phyloP scores from a whole-genome alignment of 1,140 invertebrate species.

The Ditylenchus dipsaci region DNA sequence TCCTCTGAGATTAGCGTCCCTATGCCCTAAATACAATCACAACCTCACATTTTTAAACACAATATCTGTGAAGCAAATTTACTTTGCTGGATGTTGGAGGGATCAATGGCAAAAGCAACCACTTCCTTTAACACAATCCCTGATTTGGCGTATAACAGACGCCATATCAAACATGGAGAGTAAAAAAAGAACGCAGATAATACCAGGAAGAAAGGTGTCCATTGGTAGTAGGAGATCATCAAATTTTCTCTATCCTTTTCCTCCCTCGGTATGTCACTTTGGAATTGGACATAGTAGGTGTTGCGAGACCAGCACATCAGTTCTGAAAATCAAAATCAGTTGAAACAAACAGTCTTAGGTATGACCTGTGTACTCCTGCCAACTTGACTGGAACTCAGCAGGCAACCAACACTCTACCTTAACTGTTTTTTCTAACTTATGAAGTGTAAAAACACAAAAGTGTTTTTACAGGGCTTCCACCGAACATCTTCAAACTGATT shows the following conservation, averaged over 20 bases:
- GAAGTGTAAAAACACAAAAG: slow-evolving; percentile 1
- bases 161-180: slow-evolving; percentile 53
- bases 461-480: slow-evolving; percentile 46
- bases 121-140: slow-evolving; percentile 53
- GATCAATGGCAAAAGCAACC: slow-evolving; percentile 49
- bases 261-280: slow-evolving; percentile 35
- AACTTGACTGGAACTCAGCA: slow-evolving; percentile 53
- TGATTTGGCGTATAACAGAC: slow-evolving; percentile 33
- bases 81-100: slow-evolving; percentile 49
- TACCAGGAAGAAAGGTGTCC: slow-evolving; percentile 62
- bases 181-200: slow-evolving; percentile 51
- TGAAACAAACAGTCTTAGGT: not conserved
- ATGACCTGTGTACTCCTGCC: slow-evolving; percentile 34
- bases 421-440: not conserved
- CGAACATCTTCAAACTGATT: slow-evolving; percentile 57
- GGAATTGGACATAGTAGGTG: slow-evolving; percentile 53
- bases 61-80: slow-evolving; percentile 10
- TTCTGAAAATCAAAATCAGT: slow-evolving; percentile 37
- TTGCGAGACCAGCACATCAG: slow-evolving; percentile 57
- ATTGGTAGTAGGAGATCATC: slow-evolving; percentile 62
- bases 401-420: slow-evolving; percentile 49
- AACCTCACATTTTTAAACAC: not conserved
- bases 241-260: slow-evolving; percentile 38
- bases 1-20: slow-evolving; percentile 29
- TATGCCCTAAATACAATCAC: slow-evolving; percentile 14